Conservation (phyloP, 2,113 vertebrate species). For the Mesoclemmys tuberculata region DNA sequence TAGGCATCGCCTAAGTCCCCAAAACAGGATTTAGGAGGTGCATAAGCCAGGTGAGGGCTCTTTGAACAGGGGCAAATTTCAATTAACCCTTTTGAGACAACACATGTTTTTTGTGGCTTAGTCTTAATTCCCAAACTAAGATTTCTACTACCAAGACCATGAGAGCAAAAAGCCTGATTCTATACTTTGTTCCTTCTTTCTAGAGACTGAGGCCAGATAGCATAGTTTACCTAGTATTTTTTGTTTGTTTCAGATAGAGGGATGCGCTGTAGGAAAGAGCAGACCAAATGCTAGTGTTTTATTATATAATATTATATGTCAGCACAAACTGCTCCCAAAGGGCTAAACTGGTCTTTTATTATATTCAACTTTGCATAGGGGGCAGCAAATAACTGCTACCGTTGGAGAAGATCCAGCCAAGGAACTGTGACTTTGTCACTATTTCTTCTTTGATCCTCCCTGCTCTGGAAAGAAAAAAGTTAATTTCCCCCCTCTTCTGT, state of each 20-base stretch:
- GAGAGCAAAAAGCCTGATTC: constrained; percentile 12
- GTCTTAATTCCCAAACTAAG: constrained; percentile 3
- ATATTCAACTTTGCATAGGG: background rate
- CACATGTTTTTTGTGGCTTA: background rate
- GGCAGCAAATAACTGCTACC: rapidly evolving
- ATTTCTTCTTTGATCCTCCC: background rate
- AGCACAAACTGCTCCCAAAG: background rate
- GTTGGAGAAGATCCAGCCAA: background rate
- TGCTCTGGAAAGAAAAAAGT: background rate
- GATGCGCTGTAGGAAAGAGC: background rate
- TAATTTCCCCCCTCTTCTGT: background rate
- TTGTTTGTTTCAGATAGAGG: background rate
- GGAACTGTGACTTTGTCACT: background rate
- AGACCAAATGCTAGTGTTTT: background rate
- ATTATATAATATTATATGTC: background rate
- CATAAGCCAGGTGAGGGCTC: background rate
- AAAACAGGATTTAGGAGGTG: background rate
- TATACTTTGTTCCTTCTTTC: background rate
- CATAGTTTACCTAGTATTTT: background rate
- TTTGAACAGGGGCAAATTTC: background rate
- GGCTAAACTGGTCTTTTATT: background rate
- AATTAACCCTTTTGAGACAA: background rate
- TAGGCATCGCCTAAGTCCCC: background rate
- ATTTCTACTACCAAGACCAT: background rate
- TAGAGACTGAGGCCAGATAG: background rate